Base-by-base conservation (phyloP, 2,888 invertebrate genomes). In the Parelbella ahira region DNA sequence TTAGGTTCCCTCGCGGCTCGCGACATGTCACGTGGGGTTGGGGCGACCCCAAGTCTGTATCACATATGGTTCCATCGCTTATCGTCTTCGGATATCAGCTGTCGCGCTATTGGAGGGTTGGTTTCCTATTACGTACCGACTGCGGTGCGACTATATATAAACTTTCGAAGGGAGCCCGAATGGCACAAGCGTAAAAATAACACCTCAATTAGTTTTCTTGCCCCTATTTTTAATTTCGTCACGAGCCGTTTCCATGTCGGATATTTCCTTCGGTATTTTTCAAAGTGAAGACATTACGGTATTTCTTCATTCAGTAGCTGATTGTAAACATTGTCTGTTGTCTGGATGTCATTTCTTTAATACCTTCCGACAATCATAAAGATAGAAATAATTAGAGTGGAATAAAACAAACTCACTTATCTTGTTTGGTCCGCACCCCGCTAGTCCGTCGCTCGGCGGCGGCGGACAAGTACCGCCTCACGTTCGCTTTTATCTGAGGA, bases 401-500 rank as follows among this genome's bases (percentile, higher is more conserved):
- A 25, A 19, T 23, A 29, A 10, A 21, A 7, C 44, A 33, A 41
- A 54, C 84, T 79, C 62, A 82, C 83, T 87, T 84, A 60, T 86
- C 82, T 63, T 77, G 80, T 61, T 83, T 84, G 49, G 59, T 63
- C 49, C 76, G 69, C 44, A 60, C 56, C 44, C 62, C 68, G 60
- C 64, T 73, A 58, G 62, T 55, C 49, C 83, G 76, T 49, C 83
- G 72, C 60, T 84, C 84, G 46, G 75, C 65, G 44, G 88, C 88
- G 54, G 92, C 90, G 37, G 92, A 90, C 56, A 94, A 78, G 73
- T 93, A 91, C 58, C 93, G 91, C 66, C 91, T 89, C 60, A 94
- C 92, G 62, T 91, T 92, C 51, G 94, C 94, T 83, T 96, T 96
- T 73, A 96, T 91, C 77, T 93, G 93, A 57, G 95, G 95, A 91